Base-by-base conservation (phyloP, 2,113 vertebrate species). In the Pachycephala philippinensis region DNA sequence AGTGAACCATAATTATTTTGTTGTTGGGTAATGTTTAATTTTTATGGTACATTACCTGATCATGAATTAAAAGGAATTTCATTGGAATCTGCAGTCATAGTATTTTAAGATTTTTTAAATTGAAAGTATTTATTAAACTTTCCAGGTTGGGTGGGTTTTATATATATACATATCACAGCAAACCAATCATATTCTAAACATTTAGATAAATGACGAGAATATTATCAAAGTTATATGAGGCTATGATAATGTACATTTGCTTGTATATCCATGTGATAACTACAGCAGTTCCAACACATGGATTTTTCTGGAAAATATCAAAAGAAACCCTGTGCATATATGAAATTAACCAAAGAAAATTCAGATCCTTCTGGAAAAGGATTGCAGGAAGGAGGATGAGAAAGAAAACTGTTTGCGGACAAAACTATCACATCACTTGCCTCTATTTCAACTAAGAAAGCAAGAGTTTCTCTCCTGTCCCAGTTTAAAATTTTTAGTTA, bases 1-100 rank as follows among this genome's bases (percentile, higher is more conserved):
- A 96, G 87, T 88, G 95, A 97, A 64, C 77, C 81, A 56, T 88
- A 92, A 92, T 98, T 52, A 87, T 94, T 97, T 94, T 97, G 80
- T 94, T 97, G 78, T 95, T 93, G 60, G 54, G n/a, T 97, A 93
- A 89, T 74, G 23, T 97, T 97, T 97, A 89, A 96, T 97, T 96
- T 96, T 95, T 94, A 93, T 92, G 84, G 88, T 84, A 89, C 93
- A 97, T 97, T 97, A 96, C 89, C 79, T 86, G 89, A 79, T 66
- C 47, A 60, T 70, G 75, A 97, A 96, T 97, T 93, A 95, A 96
- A 96, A 96, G 47, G 42, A 90, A 93, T 93, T 96, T 94, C 80
- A 89, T 24, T 66, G 65, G 95, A 89, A 90, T 69, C 31, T 89
- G 37, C 85, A 84, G 76, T 69, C 26, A 77, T 47, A 96, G 42